Percentiles rank a stretch among this genome's conserved stretches.
Conservation (phyloP, 1,140 invertebrate genomes). For the Drosophila azteca region DNA sequence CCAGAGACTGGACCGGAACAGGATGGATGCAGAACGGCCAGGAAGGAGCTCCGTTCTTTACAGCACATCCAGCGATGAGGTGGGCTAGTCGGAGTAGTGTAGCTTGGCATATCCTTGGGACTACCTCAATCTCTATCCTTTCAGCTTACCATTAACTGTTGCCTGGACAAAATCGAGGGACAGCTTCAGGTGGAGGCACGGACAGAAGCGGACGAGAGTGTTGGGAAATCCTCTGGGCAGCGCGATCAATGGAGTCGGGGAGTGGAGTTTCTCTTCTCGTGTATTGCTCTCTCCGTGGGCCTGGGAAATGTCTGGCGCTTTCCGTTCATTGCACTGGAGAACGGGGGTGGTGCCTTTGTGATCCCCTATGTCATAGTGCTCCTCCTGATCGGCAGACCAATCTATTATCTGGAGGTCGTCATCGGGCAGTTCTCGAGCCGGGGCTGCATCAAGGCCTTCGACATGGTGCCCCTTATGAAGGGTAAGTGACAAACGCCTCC, state of each 20-base stretch:
- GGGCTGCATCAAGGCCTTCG: conserved; percentile 86
- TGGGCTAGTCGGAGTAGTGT: background rate
- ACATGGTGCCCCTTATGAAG: conserved; percentile 85
- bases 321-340: conserved; percentile 90
- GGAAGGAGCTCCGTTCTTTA: conserved; percentile 31
- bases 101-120: too few species aligned
- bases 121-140: background rate
- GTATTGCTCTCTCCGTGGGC: conserved; percentile 93
- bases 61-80: conserved; percentile 35
- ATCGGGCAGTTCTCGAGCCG: conserved; percentile 89
- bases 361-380: conserved; percentile 91
- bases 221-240: background rate
- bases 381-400: conserved; percentile 90
- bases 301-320: conserved; percentile 94
- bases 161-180: too few species aligned
- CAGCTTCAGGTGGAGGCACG: conserved; percentile 1
- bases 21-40: conserved; percentile 5
- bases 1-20: conserved; percentile 25
- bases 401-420: conserved; percentile 93
- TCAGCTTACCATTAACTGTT: conserved; percentile 25
- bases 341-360: conserved; percentile 91
- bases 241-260: conserved; percentile 87
- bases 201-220: too few species aligned
- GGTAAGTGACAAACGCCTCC: conserved; percentile 72
- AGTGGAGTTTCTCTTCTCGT: conserved; percentile 92